phyloP scores from a whole-genome alignment of 2,797 vertebrate genomes.

The Aselliscus stoliczkanus region DNA sequence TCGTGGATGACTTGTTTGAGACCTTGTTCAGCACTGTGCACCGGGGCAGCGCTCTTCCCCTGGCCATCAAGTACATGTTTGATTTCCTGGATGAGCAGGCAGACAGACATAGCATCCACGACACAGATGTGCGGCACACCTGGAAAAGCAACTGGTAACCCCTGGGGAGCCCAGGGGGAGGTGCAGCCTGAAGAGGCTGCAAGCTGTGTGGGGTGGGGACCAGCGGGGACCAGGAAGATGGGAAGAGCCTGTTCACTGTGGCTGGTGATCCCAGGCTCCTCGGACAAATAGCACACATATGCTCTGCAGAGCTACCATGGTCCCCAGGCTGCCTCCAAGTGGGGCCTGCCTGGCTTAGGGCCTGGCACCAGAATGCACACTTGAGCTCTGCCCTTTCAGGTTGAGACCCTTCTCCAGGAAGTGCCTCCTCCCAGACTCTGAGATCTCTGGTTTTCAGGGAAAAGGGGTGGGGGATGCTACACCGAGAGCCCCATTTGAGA shows the following conservation, averaged over 20 bases:
- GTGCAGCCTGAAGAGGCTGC: background rate
- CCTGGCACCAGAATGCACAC: background rate
- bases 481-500: background rate
- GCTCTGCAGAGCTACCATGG: background rate
- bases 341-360: background rate
- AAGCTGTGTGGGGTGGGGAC: background rate
- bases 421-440: background rate
- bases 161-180: background rate
- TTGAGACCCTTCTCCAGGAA: background rate
- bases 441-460: background rate
- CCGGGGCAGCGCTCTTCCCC: constrained; percentile 93
- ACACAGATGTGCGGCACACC: constrained; percentile 96
- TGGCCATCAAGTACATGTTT: constrained; percentile 99
- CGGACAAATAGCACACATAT: background rate
- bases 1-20: constrained; percentile 98
- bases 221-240: background rate
- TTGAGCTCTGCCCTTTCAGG: background rate
- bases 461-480: background rate
- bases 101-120: constrained; percentile 94
- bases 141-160: constrained; percentile 99
- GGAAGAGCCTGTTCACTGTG: background rate
- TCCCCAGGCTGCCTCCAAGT: background rate
- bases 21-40: constrained; percentile 99
- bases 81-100: constrained; percentile 99
- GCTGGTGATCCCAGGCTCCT: background rate